These are phyloP conservation scores for Drosophila colorata DNA, from an alignment of 2,888 invertebrate species.

Conservation along the genomic window DNA sequence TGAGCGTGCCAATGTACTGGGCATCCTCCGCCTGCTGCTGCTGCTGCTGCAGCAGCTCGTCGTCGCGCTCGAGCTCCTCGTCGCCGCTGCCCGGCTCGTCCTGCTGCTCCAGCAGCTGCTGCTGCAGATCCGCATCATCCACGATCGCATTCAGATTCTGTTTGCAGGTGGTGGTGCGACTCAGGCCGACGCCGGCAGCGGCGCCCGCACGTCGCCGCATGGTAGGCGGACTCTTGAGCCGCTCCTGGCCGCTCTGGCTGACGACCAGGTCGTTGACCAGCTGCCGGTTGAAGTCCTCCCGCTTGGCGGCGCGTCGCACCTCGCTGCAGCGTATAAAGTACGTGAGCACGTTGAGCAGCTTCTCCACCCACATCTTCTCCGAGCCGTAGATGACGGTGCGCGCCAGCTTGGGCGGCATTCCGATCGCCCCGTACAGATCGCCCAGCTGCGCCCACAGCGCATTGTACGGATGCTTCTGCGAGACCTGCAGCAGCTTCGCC, in stretches of 20 bases:
- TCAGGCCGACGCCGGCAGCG: slow-evolving; percentile 58
- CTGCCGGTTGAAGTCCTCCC: slow-evolving; percentile 84
- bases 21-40: slow-evolving; percentile 34
- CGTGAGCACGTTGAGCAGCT: slow-evolving; percentile 91
- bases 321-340: slow-evolving; percentile 95
- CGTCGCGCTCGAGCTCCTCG: slow-evolving; percentile 37
- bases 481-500: slow-evolving; percentile 87
- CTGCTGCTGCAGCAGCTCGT: slow-evolving; percentile 14
- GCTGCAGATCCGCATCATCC: slow-evolving; percentile 44
- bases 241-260: slow-evolving; percentile 63
- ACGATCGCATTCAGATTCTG: slow-evolving; percentile 79
- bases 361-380: slow-evolving; percentile 88
- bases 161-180: slow-evolving; percentile 82
- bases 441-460: slow-evolving; percentile 95
- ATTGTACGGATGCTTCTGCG: slow-evolving; percentile 91
- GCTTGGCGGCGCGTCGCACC: slow-evolving; percentile 87
- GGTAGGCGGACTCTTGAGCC: slow-evolving; percentile 62
- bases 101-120: slow-evolving; percentile 9
- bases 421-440: slow-evolving; percentile 94
- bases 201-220: slow-evolving; percentile 21
- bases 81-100: slow-evolving; percentile 39
- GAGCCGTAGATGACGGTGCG: slow-evolving; percentile 92
- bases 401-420: slow-evolving; percentile 91
- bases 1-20: slow-evolving; percentile 67
- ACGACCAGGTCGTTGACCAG: slow-evolving; percentile 73